These are phyloP conservation scores for Ceramica pisi DNA, from an alignment of 2,888 invertebrate species.

Conservation along the genomic window DNA sequence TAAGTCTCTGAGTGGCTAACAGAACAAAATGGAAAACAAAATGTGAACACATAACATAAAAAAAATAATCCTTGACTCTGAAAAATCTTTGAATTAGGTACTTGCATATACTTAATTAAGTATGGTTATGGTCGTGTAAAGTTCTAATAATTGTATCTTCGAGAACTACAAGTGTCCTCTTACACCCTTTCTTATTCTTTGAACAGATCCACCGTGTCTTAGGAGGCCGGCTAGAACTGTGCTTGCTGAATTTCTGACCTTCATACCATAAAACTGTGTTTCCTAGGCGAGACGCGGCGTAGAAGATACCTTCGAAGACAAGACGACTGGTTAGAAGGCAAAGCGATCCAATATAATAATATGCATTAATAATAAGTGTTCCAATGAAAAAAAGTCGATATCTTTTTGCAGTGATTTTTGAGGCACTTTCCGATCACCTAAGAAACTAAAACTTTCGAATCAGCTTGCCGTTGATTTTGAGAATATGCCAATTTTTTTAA, in stretches of 20 bases:
- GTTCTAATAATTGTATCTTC: constrained; percentile 45
- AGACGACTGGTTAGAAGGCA: background rate
- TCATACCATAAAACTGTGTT: constrained; percentile 30
- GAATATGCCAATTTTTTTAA: too few species aligned
- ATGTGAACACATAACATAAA: too few species aligned
- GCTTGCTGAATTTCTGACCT: constrained; percentile 60
- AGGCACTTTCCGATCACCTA: too few species aligned
- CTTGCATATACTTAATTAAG: background rate
- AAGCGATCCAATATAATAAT: too few species aligned
- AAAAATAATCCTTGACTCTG: background rate
- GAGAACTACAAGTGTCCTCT: constrained; percentile 62
- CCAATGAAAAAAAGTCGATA: too few species aligned
- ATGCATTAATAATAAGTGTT: too few species aligned
- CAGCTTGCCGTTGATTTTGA: too few species aligned
- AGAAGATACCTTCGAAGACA: constrained; percentile 53
- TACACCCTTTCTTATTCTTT: constrained; percentile 58
- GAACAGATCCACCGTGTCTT: constrained; percentile 69
- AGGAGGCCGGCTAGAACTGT: constrained; percentile 65
- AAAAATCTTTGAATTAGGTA: background rate
- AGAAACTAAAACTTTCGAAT: too few species aligned
- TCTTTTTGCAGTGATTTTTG: too few species aligned
- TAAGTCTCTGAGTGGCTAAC: background rate
- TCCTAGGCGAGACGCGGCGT: constrained; percentile 42
- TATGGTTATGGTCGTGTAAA: constrained; percentile 33
- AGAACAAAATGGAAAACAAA: background rate